Conservation (phyloP, 2,113 vertebrate species). For the Colaptes auratus region DNA sequence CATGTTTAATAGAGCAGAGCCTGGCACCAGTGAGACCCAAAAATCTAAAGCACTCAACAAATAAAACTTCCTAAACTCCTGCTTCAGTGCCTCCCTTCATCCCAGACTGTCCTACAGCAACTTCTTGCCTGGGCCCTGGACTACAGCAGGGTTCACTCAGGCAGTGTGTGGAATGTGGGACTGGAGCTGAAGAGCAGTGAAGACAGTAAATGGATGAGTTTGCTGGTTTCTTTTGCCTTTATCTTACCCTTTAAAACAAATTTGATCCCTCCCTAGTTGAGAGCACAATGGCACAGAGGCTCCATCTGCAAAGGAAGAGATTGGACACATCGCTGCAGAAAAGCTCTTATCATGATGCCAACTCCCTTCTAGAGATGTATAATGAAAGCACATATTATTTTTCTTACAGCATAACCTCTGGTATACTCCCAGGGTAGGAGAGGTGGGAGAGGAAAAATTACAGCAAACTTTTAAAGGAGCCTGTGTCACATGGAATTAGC, state of each 20-base stretch:
- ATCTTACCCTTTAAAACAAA: slow-evolving; percentile 3
- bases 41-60: background rate
- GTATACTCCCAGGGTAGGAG: background rate
- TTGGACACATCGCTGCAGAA: background rate
- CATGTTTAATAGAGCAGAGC: background rate
- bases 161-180: background rate
- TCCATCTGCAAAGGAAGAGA: background rate
- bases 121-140: background rate
- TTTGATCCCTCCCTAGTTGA: background rate
- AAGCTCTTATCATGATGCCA: background rate
- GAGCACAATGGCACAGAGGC: background rate
- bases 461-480: background rate
- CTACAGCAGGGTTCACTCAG: background rate
- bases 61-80: background rate
- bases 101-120: background rate
- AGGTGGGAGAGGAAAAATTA: background rate
- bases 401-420: background rate
- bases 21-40: background rate
- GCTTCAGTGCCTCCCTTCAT: background rate
- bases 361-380: background rate
- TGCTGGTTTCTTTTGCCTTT: background rate
- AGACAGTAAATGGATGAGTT: background rate
- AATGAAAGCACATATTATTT: slow-evolving; percentile 5
- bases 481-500: background rate
- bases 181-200: background rate